phyloP scores from a whole-genome alignment of 2,797 vertebrate species.

The Manis pentadactyla region DNA sequence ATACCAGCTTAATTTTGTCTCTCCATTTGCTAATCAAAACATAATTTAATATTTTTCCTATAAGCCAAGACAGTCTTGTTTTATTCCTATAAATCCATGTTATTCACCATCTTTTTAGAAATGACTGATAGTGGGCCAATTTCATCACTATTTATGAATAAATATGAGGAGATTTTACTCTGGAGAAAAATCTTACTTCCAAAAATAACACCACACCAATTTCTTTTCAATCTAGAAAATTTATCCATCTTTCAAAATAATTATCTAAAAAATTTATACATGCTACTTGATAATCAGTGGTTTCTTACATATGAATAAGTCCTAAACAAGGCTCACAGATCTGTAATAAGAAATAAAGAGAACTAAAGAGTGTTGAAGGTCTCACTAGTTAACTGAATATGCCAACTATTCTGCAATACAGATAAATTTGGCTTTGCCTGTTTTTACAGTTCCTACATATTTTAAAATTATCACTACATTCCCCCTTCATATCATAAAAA shows the following conservation, averaged over 20 bases:
- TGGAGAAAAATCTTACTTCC: not conserved
- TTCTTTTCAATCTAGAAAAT: constrained; percentile 36
- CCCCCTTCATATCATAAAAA: not conserved
- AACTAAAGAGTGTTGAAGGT: not conserved
- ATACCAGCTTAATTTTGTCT: not conserved
- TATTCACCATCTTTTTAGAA: constrained; percentile 26
- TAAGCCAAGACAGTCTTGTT: constrained; percentile 10
- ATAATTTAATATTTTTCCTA: not conserved
- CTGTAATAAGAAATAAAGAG: not conserved
- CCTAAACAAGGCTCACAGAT: not conserved
- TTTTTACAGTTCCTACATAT: constrained; percentile 26
- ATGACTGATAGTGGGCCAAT: not conserved
- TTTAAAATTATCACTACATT: not conserved
- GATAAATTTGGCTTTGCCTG: constrained; percentile 26
- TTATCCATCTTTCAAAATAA: not conserved
- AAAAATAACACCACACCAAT: not conserved
- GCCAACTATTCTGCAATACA: constrained; percentile 15
- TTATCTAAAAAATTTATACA: constrained; percentile 13
- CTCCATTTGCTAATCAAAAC: not conserved
- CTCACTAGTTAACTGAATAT: constrained; percentile 9
- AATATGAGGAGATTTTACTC: not conserved
- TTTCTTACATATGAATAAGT: not conserved
- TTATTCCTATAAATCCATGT: not conserved
- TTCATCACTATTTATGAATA: not conserved
- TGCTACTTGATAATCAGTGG: not conserved